Percentiles rank a stretch among this genome's conserved stretches.
Conservation (phyloP, 2,113 vertebrate species). For the Prunella fulvescens region DNA sequence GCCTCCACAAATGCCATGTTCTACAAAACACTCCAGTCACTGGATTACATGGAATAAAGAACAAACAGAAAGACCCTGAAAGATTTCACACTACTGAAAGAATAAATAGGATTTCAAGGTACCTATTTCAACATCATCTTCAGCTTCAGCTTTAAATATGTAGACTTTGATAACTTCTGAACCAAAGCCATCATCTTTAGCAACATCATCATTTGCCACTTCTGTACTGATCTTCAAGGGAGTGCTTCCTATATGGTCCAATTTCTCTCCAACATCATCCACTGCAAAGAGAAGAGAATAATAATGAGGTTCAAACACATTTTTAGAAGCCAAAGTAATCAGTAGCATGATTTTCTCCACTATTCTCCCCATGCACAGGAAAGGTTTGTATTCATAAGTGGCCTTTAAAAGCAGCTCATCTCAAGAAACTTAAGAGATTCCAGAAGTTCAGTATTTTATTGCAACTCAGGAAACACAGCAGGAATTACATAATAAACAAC, state of each 20-base stretch:
- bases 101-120: conserved; percentile 25
- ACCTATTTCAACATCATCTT: conserved; percentile 98
- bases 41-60: not conserved
- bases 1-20: not conserved
- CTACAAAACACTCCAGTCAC: not conserved
- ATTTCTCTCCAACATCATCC: conserved; percentile 96
- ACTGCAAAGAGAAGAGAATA: conserved; percentile 75
- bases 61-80: not conserved
- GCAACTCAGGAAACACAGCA: not conserved
- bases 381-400: not conserved
- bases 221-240: conserved; percentile 94
- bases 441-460: not conserved
- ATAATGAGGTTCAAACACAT: not conserved
- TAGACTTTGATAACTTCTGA: conserved; percentile 99
- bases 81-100: not conserved
- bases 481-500: not conserved
- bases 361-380: not conserved
- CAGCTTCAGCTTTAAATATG: conserved; percentile 99
- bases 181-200: conserved; percentile 90
- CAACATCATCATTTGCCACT: conserved; percentile 87
- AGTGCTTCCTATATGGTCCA: conserved; percentile 90
- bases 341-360: not conserved
- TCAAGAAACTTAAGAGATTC: not conserved
- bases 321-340: not conserved
- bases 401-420: not conserved